A percentile compares a stretch with the other conserved stretches of the same genome.
phyloP scores from a whole-genome alignment of 2,797 vertebrate species.

The Helicolenus hilgendorfi region DNA sequence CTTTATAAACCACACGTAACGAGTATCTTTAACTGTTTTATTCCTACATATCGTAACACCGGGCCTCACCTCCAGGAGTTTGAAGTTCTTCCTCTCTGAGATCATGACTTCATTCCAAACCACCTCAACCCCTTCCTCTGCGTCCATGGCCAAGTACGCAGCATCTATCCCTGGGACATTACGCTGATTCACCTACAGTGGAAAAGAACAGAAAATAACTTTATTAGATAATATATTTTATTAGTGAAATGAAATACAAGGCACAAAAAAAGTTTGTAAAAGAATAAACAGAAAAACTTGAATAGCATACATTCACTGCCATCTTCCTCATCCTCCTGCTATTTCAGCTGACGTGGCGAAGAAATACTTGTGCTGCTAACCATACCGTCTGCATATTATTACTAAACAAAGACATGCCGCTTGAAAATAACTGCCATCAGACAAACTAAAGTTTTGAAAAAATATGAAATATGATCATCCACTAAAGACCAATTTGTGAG shows the following conservation, averaged over 20 bases:
- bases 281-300: background rate
- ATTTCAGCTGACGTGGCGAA: too few species aligned
- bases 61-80: slow-evolving; percentile 93
- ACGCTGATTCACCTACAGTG: slow-evolving; percentile 95
- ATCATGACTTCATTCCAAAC: slow-evolving; percentile 99
- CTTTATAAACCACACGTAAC: background rate
- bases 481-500: background rate
- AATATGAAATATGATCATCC: background rate
- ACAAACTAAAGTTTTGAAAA: too few species aligned
- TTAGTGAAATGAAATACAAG: background rate
- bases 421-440: too few species aligned
- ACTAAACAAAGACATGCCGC: background rate
- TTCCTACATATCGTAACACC: background rate
- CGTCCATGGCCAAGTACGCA: slow-evolving; percentile 98
- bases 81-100: slow-evolving; percentile 97
- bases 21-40: background rate
- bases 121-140: slow-evolving; percentile 98
- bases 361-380: too few species aligned
- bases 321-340: too few species aligned
- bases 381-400: background rate
- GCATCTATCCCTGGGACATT: slow-evolving; percentile 98
- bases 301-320: background rate
- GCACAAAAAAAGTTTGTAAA: background rate
- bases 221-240: background rate
- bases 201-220: background rate